phyloP scores from a whole-genome alignment of 2,797 vertebrate genomes.

The Pangasius larnaudii region DNA sequence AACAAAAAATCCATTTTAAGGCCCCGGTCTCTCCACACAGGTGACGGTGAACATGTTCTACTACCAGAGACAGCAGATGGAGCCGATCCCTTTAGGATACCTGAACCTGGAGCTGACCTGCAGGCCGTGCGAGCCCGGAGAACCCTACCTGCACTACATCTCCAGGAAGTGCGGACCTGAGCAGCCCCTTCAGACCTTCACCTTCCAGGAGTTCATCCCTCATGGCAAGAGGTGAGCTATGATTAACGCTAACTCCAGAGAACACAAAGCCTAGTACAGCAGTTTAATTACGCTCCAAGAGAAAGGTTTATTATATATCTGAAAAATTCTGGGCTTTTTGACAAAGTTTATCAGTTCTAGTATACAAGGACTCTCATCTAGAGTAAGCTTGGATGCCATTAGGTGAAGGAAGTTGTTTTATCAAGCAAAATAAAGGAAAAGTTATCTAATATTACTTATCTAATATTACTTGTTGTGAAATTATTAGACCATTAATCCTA shows the following conservation, averaged over 20 bases:
- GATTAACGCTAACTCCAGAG: neutral
- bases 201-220: constrained; percentile 80
- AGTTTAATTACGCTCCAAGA: neutral
- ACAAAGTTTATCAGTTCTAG: neutral
- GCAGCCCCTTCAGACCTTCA: constrained; percentile 69
- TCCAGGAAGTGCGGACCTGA: constrained; percentile 65
- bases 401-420: neutral
- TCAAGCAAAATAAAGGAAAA: neutral
- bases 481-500: neutral
- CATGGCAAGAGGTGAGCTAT: constrained; percentile 69
- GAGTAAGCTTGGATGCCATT: neutral
- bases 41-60: constrained; percentile 89
- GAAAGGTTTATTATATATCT: neutral
- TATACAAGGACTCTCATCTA: neutral
- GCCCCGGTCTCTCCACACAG: constrained; percentile 63
- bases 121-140: constrained; percentile 80
- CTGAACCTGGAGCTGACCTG: constrained; percentile 81
- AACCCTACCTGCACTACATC: constrained; percentile 85
- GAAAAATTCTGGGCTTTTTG: neutral
- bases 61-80: constrained; percentile 80
- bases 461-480: neutral
- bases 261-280: neutral
- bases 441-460: neutral
- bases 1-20: neutral
- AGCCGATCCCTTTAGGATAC: constrained; percentile 79